These are phyloP conservation scores for Pollachius pollachius DNA, from an alignment of 2,113 vertebrate species.

Conservation along the genomic window DNA sequence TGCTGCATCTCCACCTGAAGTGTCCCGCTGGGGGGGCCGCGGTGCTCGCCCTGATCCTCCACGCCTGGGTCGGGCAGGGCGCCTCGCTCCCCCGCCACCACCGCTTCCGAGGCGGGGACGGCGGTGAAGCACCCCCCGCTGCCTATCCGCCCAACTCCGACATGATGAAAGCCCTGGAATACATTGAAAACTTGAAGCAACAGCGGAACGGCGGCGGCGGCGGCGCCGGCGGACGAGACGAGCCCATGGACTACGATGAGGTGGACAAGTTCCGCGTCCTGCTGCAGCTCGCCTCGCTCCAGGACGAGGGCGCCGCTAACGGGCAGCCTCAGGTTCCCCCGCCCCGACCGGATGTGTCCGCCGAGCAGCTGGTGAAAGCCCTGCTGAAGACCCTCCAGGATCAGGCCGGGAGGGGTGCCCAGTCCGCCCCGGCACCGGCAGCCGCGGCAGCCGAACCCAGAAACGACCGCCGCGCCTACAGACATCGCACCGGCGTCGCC, in stretches of 20 bases:
- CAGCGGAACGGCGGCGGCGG: slow-evolving; percentile 81
- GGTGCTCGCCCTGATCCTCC: slow-evolving; percentile 76
- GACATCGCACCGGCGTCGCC: slow-evolving; percentile 42
- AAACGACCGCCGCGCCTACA: slow-evolving; percentile 72
- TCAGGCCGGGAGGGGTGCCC: slow-evolving; percentile 81
- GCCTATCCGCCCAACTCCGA: slow-evolving; percentile 84
- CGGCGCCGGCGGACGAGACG: slow-evolving; percentile 74
- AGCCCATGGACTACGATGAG: slow-evolving; percentile 81
- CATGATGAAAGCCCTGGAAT: slow-evolving; percentile 95
- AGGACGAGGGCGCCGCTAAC: slow-evolving; percentile 74
- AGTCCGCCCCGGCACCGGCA: slow-evolving; percentile 45
- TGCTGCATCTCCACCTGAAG: slow-evolving; percentile 83
- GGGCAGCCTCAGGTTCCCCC: slow-evolving; percentile 45
- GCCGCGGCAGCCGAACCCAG: slow-evolving; percentile 58
- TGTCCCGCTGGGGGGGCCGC: slow-evolving; percentile 72
- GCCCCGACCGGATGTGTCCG: slow-evolving; percentile 81
- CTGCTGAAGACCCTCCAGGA: slow-evolving; percentile 82
- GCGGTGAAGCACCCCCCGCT: slow-evolving; percentile 77
- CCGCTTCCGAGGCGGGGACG: slow-evolving; percentile 85
- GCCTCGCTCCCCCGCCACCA: slow-evolving; percentile 86
- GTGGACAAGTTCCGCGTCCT: slow-evolving; percentile 78
- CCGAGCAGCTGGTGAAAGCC: slow-evolving; percentile 83
- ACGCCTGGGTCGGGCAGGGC: slow-evolving; percentile 74
- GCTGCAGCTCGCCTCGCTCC: slow-evolving; percentile 79
- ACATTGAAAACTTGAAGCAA: slow-evolving; percentile 88